phyloP scores from a whole-genome alignment of 2,888 invertebrate genomes.

The Scaptomyza cyrtandrae region DNA sequence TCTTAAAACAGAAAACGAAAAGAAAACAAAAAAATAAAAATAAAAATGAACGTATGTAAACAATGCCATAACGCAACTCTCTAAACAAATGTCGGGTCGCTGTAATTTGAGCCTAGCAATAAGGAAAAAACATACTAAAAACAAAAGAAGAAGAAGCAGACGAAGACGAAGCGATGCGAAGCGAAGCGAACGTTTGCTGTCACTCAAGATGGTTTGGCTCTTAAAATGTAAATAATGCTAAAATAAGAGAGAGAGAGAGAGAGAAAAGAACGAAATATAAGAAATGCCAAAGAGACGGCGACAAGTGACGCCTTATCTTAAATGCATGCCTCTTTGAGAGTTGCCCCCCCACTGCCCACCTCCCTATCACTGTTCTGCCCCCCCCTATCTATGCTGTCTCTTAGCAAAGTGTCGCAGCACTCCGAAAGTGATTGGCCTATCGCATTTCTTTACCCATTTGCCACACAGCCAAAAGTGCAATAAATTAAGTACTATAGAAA shows the following conservation, averaged over 20 bases:
- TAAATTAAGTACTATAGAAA: conserved; percentile 51
- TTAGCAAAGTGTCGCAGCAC: conserved; percentile 62
- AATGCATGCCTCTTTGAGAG: conserved; percentile 68
- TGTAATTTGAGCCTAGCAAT: conserved; percentile 59
- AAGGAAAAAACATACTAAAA: conserved; percentile 12
- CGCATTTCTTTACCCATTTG: conserved; percentile 76
- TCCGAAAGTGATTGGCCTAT: conserved; percentile 74
- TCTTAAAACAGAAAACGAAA: conserved; percentile 9
- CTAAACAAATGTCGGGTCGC: conserved; percentile 51
- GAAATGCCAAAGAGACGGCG: conserved; percentile 56
- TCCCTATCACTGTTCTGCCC: too few relatives aligned
- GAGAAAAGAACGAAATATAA: too few relatives aligned
- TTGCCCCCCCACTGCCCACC: not conserved
- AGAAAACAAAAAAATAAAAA: conserved; percentile 12
- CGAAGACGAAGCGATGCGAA: not conserved
- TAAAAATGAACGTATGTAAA: conserved; percentile 44
- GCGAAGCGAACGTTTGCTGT: conserved; percentile 41
- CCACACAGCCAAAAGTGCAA: conserved; percentile 69
- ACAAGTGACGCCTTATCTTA: conserved; percentile 79
- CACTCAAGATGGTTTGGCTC: conserved; percentile 56
- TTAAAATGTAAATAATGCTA: conserved; percentile 77
- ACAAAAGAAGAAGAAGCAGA: conserved; percentile 5
- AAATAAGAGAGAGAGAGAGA: conserved; percentile 35
- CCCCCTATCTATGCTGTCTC: not conserved
- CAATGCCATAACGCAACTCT: conserved; percentile 44